Percentiles rank a stretch among this genome's conserved stretches.
Conservation (phyloP, 2,888 invertebrate species). For the Spodoptera picta region DNA sequence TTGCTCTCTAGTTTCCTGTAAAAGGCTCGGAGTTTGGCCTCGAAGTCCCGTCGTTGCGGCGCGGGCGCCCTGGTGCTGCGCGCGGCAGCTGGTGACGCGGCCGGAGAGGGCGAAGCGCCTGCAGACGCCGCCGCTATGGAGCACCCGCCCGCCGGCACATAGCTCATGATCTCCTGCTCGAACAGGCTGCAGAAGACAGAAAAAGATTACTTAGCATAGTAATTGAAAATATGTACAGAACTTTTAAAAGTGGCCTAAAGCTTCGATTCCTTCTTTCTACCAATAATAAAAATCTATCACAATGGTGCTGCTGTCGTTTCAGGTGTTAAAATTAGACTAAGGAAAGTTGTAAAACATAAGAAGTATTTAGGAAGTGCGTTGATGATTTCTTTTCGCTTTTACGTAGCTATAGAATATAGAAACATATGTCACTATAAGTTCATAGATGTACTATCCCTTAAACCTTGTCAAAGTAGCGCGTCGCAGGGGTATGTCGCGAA, state of each 20-base stretch:
- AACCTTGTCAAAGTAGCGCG: no score
- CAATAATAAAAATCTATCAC: no score
- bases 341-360: no score
- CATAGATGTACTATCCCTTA: no score
- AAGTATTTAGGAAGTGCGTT: no score
- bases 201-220: conserved; percentile 6
- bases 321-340: no score
- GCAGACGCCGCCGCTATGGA: conserved; percentile 82
- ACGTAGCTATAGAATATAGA: no score
- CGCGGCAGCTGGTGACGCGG: conserved; percentile 94
- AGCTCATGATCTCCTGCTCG: conserved; percentile 99
- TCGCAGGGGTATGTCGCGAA: conserved; percentile 5
- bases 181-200: conserved; percentile 92
- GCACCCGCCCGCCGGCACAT: conserved; percentile 92
- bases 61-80: conserved; percentile 95
- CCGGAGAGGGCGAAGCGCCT: conserved; percentile 91
- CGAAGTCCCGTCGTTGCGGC: conserved; percentile 97
- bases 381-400: no score
- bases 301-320: no score
- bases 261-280: no score
- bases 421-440: no score
- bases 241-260: neutral
- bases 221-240: neutral
- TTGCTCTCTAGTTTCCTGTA: conserved; percentile 98
- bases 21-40: conserved; percentile 97